Evolutionary conservation across 2,888 invertebrate species (phyloP), one percentile per base, ranked within the genome.

Genomic region (Deroplatys truncata): DNA sequence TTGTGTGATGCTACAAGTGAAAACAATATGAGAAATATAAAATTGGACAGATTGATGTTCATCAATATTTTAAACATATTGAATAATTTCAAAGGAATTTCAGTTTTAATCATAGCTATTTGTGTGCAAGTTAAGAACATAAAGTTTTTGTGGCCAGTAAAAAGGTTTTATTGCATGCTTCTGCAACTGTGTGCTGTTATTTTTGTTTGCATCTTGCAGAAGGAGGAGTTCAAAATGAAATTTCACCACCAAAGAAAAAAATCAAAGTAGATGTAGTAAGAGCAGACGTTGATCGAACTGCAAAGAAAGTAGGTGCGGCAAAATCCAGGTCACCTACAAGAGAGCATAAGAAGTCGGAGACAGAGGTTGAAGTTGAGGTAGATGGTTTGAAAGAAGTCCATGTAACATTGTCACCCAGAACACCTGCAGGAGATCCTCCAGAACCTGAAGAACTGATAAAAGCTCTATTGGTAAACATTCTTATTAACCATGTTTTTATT

Each of bases 391-490:
- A 97, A 90, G 97, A 97, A 92, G 95, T 96, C 0, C 97, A 97
- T 92, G 95, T 96, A 5, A 97, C 96, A 29, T 94, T 97, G 89
- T 97, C 98, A 92, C 98, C 98, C 0, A 96, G 96, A 92, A 96
- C 97, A 13, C 97, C 97, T 0, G 96, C 96, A 0, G 97, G 97
- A 2, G 98, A 98, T 92, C 97, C 98, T 1, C 98, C 98, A 1
- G 98, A 99, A 94, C 97, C 98, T 0, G 98, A 99, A 92, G 98
- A 98, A 92, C 95, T 99, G 56, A 97, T 99, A 90, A 98, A 97
- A 94, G 96, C 96, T 90, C 92, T 95, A 91, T 94, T 94, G 93
- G 95, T 94, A 92, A 92, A 92, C 93, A n/a, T 9, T 9, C 91
- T 90, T 91, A 90, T 31, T 31, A 31, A 31, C 5, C 31, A 31